A percentile compares a stretch with the other conserved stretches of the same genome.
Conservation (phyloP, 2,113 vertebrate species). For the Holacanthus passer region DNA sequence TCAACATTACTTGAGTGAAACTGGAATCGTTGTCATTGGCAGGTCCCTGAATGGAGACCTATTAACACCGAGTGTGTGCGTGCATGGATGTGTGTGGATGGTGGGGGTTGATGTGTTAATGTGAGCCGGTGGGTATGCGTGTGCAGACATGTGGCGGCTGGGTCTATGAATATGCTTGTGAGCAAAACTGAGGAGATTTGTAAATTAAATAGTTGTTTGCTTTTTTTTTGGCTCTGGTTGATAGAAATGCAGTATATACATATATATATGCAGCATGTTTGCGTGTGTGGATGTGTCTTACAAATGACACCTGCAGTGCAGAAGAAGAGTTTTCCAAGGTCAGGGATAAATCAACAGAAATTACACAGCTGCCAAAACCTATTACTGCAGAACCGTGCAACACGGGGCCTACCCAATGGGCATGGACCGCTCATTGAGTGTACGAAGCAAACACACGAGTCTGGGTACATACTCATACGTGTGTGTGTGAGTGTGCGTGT, state of each 20-base stretch:
- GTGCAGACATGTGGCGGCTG: conserved; percentile 1
- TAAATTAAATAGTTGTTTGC: not conserved
- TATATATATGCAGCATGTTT: not conserved
- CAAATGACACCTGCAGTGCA: conserved; percentile 67
- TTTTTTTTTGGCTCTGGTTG: not conserved
- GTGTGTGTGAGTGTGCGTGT: not conserved
- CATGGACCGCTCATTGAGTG: conserved; percentile 47
- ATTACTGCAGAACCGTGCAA: conserved; percentile 75
- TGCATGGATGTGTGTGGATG: conserved; percentile 5
- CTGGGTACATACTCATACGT: not conserved
- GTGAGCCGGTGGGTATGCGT: not conserved
- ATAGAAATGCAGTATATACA: not conserved
- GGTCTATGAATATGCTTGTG: conserved; percentile 12
- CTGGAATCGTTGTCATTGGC: conserved; percentile 46
- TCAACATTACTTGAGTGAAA: conserved; percentile 52
- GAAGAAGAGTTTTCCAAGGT: conserved; percentile 77
- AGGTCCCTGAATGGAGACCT: conserved; percentile 50
- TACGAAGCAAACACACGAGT: conserved; percentile 51
- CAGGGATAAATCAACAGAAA: conserved; percentile 82
- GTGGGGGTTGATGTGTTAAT: conserved; percentile 13
- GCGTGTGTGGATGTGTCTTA: conserved; percentile 24
- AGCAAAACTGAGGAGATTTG: conserved; percentile 3
- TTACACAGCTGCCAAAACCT: conserved; percentile 84
- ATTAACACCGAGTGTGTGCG: conserved; percentile 40
- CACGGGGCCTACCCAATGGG: conserved; percentile 61